Percentiles rank a stretch among this genome's conserved stretches.
Evolutionary conservation across 2,797 vertebrate genomes (phyloP).

Genomic region (Pteropus rufus): DNA sequence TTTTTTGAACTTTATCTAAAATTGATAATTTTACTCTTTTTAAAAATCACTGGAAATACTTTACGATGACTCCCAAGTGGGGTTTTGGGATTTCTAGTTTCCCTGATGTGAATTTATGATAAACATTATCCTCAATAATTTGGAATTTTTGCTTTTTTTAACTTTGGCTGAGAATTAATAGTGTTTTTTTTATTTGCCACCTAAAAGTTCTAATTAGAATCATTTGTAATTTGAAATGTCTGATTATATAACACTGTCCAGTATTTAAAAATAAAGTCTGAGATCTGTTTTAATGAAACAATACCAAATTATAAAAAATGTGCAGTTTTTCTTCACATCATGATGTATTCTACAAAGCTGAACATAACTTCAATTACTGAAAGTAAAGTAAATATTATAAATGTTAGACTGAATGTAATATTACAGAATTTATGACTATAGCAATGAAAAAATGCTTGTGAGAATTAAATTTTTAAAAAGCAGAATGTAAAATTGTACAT

Average conservation of each 20-base stretch:
- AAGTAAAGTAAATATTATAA: neutral
- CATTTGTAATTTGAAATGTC: neutral
- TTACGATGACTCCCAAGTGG: neutral
- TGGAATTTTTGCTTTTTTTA: neutral
- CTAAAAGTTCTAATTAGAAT: neutral
- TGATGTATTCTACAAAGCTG: neutral
- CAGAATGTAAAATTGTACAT: neutral
- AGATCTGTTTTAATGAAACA: neutral
- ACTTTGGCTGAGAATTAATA: neutral
- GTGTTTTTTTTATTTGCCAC: neutral
- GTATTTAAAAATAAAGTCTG: neutral
- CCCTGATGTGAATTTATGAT: neutral
- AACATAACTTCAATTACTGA: neutral
- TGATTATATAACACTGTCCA: neutral
- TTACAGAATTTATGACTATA: neutral
- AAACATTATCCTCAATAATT: neutral
- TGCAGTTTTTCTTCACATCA: neutral
- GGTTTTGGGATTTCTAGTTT: neutral
- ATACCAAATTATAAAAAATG: neutral
- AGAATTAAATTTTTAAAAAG: neutral
- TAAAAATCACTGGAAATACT: neutral
- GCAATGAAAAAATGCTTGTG: neutral
- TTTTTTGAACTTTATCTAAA: neutral
- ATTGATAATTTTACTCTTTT: conserved; percentile 12
- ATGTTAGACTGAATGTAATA: neutral